A percentile compares a stretch with the other conserved stretches of the same genome.
phyloP scores from a whole-genome alignment of 2,797 vertebrate species.

The Cichlasoma orientale region DNA sequence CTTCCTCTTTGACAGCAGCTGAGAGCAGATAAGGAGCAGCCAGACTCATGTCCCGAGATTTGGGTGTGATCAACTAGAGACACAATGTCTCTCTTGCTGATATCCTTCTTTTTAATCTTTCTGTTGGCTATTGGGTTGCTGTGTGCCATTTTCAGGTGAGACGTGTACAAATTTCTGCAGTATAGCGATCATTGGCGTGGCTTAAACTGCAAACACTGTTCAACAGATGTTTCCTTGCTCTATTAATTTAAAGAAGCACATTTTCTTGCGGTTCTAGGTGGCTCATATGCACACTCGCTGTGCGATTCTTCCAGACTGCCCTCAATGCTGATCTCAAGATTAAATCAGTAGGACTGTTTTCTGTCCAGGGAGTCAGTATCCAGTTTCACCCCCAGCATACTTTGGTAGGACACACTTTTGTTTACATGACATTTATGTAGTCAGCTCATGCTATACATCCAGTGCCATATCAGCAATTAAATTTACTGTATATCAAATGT shows the following conservation, averaged over 20 bases:
- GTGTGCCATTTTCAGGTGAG: conserved; percentile 78
- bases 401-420: conserved; percentile 83
- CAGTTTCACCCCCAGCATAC: conserved; percentile 92
- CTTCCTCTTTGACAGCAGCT: conserved; percentile 56
- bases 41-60: conserved; percentile 52
- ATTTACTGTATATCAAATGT: not conserved
- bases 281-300: conserved; percentile 85
- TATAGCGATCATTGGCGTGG: not conserved
- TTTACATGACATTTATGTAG: conserved; percentile 43
- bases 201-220: not conserved
- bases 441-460: not conserved
- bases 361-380: conserved; percentile 89
- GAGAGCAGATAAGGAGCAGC: conserved; percentile 37
- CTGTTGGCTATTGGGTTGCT: conserved; percentile 57
- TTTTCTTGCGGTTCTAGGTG: conserved; percentile 78
- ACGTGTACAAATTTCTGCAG: not conserved
- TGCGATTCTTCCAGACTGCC: conserved; percentile 86
- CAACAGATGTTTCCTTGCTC: not conserved
- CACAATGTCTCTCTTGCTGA: conserved; percentile 79
- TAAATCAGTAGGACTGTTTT: conserved; percentile 90
- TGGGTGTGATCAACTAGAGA: conserved; percentile 69
- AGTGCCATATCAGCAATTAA: not conserved
- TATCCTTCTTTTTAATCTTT: conserved; percentile 63
- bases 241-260: not conserved
- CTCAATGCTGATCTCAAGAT: conserved; percentile 93